These are phyloP conservation scores for Rallus crepitans DNA, from an alignment of 2,797 vertebrate species.

Conservation along the genomic window DNA sequence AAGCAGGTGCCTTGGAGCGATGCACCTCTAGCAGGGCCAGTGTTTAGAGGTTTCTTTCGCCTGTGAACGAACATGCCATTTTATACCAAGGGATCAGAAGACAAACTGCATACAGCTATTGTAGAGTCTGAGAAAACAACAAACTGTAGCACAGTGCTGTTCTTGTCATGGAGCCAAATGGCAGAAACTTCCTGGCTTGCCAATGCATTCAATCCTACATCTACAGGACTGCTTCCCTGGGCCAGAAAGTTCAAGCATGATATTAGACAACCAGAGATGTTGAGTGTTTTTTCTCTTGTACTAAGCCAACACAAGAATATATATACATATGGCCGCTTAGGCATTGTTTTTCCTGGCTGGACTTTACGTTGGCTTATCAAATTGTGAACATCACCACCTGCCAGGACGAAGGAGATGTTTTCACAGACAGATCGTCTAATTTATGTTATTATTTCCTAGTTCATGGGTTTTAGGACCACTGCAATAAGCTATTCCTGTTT, in stretches of 20 bases:
- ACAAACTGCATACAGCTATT: background rate
- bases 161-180: slow-evolving; percentile 8
- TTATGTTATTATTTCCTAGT: slow-evolving; percentile 20
- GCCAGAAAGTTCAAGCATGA: slow-evolving; percentile 1
- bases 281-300: background rate
- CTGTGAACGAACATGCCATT: background rate
- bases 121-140: slow-evolving; percentile 7
- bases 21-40: background rate
- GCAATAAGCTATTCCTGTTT: slow-evolving; percentile 1
- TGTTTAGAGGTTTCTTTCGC: background rate
- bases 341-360: slow-evolving; percentile 46
- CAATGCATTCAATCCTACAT: background rate
- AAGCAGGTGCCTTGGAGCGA: background rate
- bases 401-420: slow-evolving; percentile 2
- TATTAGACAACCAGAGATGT: background rate
- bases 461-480: background rate
- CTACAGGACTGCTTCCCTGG: background rate
- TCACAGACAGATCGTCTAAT: slow-evolving; percentile 3
- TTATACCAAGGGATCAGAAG: background rate
- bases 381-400: slow-evolving; percentile 26
- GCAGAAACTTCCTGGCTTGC: background rate
- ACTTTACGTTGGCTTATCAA: slow-evolving; percentile 32
- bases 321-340: background rate
- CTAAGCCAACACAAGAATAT: background rate
- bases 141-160: background rate